Base-by-base conservation (phyloP, 2,888 invertebrate genomes). In the Acrocyrtus sp. region DNA sequence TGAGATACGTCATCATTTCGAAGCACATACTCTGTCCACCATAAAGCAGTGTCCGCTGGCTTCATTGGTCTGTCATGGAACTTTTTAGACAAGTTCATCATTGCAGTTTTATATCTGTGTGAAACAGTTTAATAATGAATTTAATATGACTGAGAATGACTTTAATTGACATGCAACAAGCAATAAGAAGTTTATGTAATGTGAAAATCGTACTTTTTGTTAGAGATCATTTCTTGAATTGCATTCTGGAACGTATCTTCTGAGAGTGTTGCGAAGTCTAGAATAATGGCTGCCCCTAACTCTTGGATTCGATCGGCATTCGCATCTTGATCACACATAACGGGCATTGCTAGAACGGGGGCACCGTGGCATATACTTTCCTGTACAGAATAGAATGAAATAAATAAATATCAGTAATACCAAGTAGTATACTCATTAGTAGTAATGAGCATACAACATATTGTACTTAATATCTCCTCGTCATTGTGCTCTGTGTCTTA, bases 1-100 rank as follows among this genome's bases (percentile, higher is more conserved):
- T 54, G 61, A 27, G 56, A 54, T 1, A 41, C 29, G 24, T 73
- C 53, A 1, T 76, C 58, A 47, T 76, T 45, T 5, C 78, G 21
- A 1, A 78, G 41, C 19, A 76, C 73, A 57, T 73, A 76, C 29
- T 78, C 78, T 39, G 75, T 75, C 76, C 75, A 78, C 66, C 63
- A 76, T 0, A 76, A 8, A 3, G 78, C 78, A n/a, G 75, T 70
- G 17, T 78, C 76, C 0, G 47, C 58, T 1, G 78, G 72, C n/a
- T 65, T 57, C 66, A 56, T 57, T 5, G 72, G 75, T 17, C 75
- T 63, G 17, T 68, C 45, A 45, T 45, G 45, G 17, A 45, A 45
- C 15, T 17, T 15, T 45, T 45, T 62, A 17, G 62, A 62, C n/a
- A 51, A 6, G 4, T 27, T 21, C 22, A 29, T 2, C 62, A 62